Percentiles rank a stretch among this genome's conserved stretches.
Conservation (phyloP, 1,140 invertebrate genomes). For the Heliothis subflexa region DNA sequence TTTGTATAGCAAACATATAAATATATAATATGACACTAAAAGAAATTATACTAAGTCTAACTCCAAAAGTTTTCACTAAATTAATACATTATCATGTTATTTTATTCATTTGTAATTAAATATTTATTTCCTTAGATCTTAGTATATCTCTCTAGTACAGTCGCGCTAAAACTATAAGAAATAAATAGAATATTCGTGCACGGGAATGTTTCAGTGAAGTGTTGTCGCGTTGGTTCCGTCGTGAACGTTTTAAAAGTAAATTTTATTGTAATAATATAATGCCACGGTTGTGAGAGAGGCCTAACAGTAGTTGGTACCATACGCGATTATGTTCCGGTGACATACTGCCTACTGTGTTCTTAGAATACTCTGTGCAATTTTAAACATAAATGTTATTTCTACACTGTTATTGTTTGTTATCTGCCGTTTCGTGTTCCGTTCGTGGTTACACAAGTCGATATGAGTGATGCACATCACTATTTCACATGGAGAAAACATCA, state of each 20-base stretch:
- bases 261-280: slow-evolving; percentile 51
- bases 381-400: slow-evolving; percentile 65
- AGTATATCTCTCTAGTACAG: slow-evolving; percentile 58
- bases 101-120: slow-evolving; percentile 47
- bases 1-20: slow-evolving; percentile 56
- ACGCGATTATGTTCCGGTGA: slow-evolving; percentile 63
- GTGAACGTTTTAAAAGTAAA: slow-evolving; percentile 25
- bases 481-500: neutral
- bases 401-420: slow-evolving; percentile 71
- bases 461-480: neutral
- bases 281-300: slow-evolving; percentile 83
- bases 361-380: slow-evolving; percentile 71
- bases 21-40: slow-evolving; percentile 51
- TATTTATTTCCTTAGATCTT: slow-evolving; percentile 48
- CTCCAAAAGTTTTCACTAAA: slow-evolving; percentile 50
- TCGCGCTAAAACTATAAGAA: slow-evolving; percentile 51
- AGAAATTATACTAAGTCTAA: slow-evolving; percentile 54
- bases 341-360: slow-evolving; percentile 80
- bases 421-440: slow-evolving; percentile 47
- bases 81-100: slow-evolving; percentile 48
- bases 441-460: slow-evolving; percentile 12
- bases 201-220: slow-evolving; percentile 33
- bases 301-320: slow-evolving; percentile 71
- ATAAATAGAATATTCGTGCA: slow-evolving; percentile 43
- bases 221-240: slow-evolving; percentile 39